Conservation (phyloP, 1,140 invertebrate genomes). For the Aphelenchoides fujianensis region DNA sequence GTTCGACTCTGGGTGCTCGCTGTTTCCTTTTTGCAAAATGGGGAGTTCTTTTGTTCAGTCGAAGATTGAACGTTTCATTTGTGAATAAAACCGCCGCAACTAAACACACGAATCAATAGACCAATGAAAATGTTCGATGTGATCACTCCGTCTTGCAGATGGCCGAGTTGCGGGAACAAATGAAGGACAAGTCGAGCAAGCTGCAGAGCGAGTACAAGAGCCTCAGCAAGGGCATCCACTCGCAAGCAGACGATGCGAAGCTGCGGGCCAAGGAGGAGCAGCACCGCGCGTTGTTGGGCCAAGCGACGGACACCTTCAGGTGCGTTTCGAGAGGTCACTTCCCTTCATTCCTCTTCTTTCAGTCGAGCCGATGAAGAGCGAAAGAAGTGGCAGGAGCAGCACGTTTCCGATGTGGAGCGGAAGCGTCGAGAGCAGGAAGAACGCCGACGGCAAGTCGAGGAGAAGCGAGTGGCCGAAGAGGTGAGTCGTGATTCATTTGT, state of each 20-base stretch:
- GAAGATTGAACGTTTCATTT: not conserved
- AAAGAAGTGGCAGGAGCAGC: not conserved
- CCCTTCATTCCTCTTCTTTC: not conserved
- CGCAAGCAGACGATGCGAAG: conserved; percentile 37
- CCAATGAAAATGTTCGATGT: conserved; percentile 13
- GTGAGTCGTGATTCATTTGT: not conserved
- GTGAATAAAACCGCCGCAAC: not conserved
- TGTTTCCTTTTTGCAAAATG: not conserved
- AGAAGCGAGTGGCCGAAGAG: conserved; percentile 13
- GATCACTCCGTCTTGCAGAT: conserved; percentile 34
- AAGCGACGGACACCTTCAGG: conserved; percentile 15
- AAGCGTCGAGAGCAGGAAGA: conserved; percentile 12
- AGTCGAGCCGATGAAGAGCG: conserved; percentile 25
- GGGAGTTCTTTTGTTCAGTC: conserved; percentile 10
- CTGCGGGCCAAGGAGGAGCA: conserved; percentile 33
- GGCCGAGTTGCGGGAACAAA: conserved; percentile 51
- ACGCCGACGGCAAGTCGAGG: conserved; percentile 11
- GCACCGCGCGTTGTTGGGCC: conserved; percentile 27
- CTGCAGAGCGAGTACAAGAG: conserved; percentile 40
- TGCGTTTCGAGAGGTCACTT: not conserved
- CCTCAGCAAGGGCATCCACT: conserved; percentile 44
- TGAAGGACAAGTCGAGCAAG: conserved; percentile 33
- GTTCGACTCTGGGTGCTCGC: too few relatives aligned
- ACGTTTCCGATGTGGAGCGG: conserved; percentile 5
- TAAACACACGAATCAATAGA: conserved; percentile 22